These are phyloP conservation scores for Oceanodroma leucorhoa DNA, from an alignment of 2,797 vertebrate species.

Conservation along the genomic window DNA sequence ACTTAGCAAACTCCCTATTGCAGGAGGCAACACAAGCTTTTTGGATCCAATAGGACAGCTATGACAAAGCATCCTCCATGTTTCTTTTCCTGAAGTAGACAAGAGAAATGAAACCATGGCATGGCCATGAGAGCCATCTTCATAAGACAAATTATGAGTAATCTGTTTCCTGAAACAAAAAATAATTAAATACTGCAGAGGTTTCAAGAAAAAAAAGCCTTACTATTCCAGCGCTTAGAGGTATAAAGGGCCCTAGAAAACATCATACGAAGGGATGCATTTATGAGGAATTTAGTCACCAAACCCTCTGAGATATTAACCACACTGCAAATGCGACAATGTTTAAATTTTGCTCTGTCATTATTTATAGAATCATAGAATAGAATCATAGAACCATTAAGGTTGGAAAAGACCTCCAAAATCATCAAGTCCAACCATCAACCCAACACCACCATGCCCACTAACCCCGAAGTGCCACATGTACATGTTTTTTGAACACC, in stretches of 20 bases:
- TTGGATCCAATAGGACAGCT: background rate
- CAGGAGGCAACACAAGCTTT: background rate
- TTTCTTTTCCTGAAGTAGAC: background rate
- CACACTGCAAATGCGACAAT: background rate
- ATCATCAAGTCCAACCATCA: too few species aligned
- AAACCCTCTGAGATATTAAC: background rate
- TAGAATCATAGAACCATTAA: too few species aligned
- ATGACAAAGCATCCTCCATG: background rate
- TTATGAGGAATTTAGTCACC: background rate
- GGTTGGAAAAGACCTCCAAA: too few species aligned
- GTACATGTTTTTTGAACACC: too few species aligned
- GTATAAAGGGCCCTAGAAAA: background rate
- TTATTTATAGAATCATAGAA: background rate
- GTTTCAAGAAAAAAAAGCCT: background rate
- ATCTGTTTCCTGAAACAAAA: conserved; percentile 31
- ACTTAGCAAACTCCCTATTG: background rate
- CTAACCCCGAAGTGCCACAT: too few species aligned
- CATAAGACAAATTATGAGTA: background rate
- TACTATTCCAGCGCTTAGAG: background rate
- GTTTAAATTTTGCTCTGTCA: background rate
- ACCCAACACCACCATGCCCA: too few species aligned
- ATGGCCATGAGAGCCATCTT: background rate
- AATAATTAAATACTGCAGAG: background rate
- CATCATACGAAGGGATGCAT: background rate
- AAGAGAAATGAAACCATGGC: background rate